These are phyloP conservation scores for Muscicapa adusta DNA, from an alignment of 2,113 vertebrate genomes.

Conservation along the genomic window DNA sequence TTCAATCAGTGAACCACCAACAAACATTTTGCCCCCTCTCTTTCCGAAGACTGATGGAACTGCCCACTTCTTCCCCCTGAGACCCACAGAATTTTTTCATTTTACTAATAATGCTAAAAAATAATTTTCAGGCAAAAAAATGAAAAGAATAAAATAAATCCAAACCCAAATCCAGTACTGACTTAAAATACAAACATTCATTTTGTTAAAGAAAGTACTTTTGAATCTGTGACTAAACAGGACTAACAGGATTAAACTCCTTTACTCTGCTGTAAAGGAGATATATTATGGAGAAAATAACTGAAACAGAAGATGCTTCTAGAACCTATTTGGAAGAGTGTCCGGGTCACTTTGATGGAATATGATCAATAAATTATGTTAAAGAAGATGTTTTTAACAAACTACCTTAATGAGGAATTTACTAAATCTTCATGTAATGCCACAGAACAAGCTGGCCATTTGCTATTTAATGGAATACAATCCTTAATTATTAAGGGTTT, in stretches of 20 bases:
- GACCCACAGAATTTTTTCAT: neutral
- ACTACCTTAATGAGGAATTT: neutral
- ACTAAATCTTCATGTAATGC: neutral
- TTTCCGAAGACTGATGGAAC: fast-evolving
- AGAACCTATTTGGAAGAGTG: neutral
- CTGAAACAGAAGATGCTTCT: neutral
- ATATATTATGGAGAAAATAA: neutral
- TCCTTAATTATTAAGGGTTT: neutral
- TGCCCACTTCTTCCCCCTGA: fast-evolving
- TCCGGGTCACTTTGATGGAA: neutral
- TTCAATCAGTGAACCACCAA: neutral
- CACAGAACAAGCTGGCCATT: neutral
- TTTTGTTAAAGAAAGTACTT: neutral
- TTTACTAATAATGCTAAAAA: neutral
- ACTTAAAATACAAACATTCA: neutral
- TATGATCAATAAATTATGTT: neutral
- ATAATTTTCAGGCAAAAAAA: neutral
- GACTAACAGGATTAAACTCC: too few species aligned
- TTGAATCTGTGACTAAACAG: neutral
- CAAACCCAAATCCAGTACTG: neutral
- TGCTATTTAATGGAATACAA: neutral
- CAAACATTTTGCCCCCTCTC: neutral
- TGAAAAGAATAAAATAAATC: neutral
- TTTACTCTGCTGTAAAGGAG: neutral
- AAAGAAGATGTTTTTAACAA: neutral